A percentile compares a stretch with the other conserved stretches of the same genome.
phyloP scores from a whole-genome alignment of 2,888 invertebrate species.

The Synergus itoensis region DNA sequence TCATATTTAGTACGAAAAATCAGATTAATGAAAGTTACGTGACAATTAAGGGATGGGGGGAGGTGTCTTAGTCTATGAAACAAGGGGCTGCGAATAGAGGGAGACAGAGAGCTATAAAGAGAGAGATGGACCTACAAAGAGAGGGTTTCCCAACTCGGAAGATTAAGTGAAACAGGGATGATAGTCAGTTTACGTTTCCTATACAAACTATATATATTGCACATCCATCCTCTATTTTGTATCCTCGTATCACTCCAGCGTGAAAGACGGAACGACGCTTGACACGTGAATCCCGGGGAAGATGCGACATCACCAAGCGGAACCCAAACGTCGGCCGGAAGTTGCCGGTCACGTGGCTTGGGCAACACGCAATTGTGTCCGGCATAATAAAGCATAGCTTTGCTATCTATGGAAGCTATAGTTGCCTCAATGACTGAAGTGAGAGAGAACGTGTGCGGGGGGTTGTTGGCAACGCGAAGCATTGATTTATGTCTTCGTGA shows the following conservation, averaged over 20 bases:
- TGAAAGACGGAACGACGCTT: slow-evolving; percentile 48
- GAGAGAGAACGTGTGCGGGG: slow-evolving; percentile 58
- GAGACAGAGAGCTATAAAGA: not conserved
- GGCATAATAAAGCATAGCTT: slow-evolving; percentile 75
- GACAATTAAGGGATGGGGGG: too few relatives aligned
- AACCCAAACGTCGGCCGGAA: slow-evolving; percentile 77
- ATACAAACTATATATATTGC: slow-evolving; percentile 24
- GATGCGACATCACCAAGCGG: slow-evolving; percentile 74
- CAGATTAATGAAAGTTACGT: too few relatives aligned
- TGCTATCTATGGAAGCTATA: slow-evolving; percentile 54
- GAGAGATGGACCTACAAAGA: not conserved
- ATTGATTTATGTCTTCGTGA: slow-evolving; percentile 72
- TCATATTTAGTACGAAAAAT: too few relatives aligned
- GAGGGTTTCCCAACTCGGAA: not conserved
- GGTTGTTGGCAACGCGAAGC: slow-evolving; percentile 60
- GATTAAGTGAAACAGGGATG: slow-evolving; percentile 26
- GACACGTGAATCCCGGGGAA: slow-evolving; percentile 63
- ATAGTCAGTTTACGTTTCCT: slow-evolving; percentile 39
- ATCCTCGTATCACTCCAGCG: slow-evolving; percentile 16
- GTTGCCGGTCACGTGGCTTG: slow-evolving; percentile 77
- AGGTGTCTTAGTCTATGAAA: too few relatives aligned
- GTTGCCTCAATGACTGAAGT: slow-evolving; percentile 58
- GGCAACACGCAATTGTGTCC: slow-evolving; percentile 78
- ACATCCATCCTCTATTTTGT: slow-evolving; percentile 20
- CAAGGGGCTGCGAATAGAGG: not conserved